Evolutionary conservation across 2,113 vertebrate species (phyloP), one percentile per base, ranked within the genome.

Genomic region (Lutjanus erythropterus): DNA sequence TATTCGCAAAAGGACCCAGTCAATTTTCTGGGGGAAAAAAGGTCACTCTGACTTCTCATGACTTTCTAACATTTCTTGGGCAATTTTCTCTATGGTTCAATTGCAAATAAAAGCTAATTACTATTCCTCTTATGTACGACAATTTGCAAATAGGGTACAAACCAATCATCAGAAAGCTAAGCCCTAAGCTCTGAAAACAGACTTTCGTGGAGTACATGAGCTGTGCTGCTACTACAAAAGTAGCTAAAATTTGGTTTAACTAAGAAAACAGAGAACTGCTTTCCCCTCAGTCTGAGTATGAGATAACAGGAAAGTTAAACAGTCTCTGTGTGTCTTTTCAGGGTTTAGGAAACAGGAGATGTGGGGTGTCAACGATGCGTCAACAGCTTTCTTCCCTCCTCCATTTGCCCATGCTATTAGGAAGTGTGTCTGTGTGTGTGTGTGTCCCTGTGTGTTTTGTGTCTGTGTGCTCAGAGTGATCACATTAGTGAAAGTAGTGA

Each of bases 401-500:
- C 33, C 21, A 3, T 33, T 55, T 27, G 23, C n/a, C 16, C 50
- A 6, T 0, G 16, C 41, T 49, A 15, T 60, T 33, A 44, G 52
- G 16, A 72, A 35, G 15, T 58, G 52, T n/a, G 25, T n/a, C 6
- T 71, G 67, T 42, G 50, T 53, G n/a, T 39, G 9, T 37, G 21
- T 46, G 18, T 42, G 19, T 50, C 44, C 50, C 44, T 35, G 42
- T 47, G 39, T 44, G 37, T 52, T 2, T 50, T 27, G 27, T 47
- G 46, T 65, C 47, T 49, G 42, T 67, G 50, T 53, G 59, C 9
- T 83, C 31, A 58, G 23, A 6, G 50, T 83, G 78, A 68, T 88
- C 67, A 74, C 75, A 83, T 90, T 88, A 91, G 87, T 85, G 71
- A 84, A 81, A 83, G 78, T 52, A 41, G 21, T 64, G 62, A 46